Evolutionary conservation across 2,888 invertebrate genomes (phyloP).

Genomic region (Acheta domesticus): DNA sequence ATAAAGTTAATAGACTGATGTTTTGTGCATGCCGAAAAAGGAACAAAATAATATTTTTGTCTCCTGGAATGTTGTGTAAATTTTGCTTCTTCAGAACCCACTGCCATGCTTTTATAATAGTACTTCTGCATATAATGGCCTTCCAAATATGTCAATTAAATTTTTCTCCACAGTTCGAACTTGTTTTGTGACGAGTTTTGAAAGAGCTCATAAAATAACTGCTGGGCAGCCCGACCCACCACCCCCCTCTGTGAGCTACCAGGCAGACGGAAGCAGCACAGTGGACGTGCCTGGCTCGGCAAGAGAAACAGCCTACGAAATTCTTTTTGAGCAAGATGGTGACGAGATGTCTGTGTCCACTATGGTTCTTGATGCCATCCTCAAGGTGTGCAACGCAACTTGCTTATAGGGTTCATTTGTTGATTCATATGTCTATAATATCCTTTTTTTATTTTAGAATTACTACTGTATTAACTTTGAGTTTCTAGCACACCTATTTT

Average conservation of each 20-base stretch:
- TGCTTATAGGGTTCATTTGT: not conserved
- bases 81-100: too few species aligned
- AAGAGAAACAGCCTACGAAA: constrained; percentile 79
- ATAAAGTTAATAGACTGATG: too few species aligned
- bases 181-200: constrained; percentile 79
- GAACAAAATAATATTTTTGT: too few species aligned
- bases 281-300: constrained; percentile 64
- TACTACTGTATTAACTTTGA: too few species aligned
- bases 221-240: constrained; percentile 51
- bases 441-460: too few species aligned
- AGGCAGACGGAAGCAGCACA: constrained; percentile 57
- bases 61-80: too few species aligned
- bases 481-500: too few species aligned
- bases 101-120: too few species aligned
- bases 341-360: constrained; percentile 79
- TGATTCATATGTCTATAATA: too few species aligned
- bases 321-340: constrained; percentile 79
- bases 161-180: constrained; percentile 60
- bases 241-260: constrained; percentile 64
- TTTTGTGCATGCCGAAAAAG: too few species aligned
- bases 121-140: too few species aligned
- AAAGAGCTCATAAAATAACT: constrained; percentile 60
- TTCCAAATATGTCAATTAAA: too few species aligned
- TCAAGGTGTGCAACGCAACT: constrained; percentile 52
- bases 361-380: constrained; percentile 77